phyloP scores from a whole-genome alignment of 1,140 invertebrate species.

The Mylabris phalerata region DNA sequence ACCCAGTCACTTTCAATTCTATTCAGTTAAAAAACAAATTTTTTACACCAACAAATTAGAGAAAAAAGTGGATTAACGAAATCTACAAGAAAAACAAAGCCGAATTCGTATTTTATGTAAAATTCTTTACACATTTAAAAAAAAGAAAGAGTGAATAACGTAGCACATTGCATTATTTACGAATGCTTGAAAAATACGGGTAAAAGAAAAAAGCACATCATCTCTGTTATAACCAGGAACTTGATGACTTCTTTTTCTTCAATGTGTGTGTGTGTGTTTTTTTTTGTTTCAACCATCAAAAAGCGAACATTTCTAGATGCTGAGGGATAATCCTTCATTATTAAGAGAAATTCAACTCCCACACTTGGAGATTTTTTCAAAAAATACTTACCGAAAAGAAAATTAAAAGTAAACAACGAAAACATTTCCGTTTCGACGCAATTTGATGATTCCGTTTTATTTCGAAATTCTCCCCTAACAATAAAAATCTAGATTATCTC shows the following conservation, averaged over 20 bases:
- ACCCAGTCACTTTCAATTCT: too few relatives aligned
- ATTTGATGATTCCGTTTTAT: too few relatives aligned
- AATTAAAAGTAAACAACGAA: too few relatives aligned
- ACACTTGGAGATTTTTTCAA: not conserved
- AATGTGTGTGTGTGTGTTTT: not conserved
- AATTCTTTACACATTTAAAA: slow-evolving; percentile 5
- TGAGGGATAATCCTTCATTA: slow-evolving; percentile 18
- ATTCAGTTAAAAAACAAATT: too few relatives aligned
- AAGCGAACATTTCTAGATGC: slow-evolving; percentile 18
- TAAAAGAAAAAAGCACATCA: slow-evolving; percentile 6
- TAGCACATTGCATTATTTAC: slow-evolving; percentile 8
- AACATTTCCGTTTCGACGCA: too few relatives aligned
- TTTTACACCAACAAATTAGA: too few relatives aligned
- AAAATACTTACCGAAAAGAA: too few relatives aligned
- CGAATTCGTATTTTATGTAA: slow-evolving; percentile 5
- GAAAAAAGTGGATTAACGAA: too few relatives aligned
- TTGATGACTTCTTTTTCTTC: slow-evolving; percentile 19
- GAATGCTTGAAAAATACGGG: slow-evolving; percentile 7
- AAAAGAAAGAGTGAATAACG: slow-evolving; percentile 2
- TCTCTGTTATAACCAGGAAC: slow-evolving; percentile 9
- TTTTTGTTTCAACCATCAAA: slow-evolving; percentile 13
- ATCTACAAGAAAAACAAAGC: not conserved
- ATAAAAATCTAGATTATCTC: too few relatives aligned
- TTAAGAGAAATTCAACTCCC: slow-evolving; percentile 12
- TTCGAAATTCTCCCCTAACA: too few relatives aligned